These are phyloP conservation scores for Carcharodon carcharias DNA, from an alignment of 2,797 vertebrate genomes.

Conservation along the genomic window DNA sequence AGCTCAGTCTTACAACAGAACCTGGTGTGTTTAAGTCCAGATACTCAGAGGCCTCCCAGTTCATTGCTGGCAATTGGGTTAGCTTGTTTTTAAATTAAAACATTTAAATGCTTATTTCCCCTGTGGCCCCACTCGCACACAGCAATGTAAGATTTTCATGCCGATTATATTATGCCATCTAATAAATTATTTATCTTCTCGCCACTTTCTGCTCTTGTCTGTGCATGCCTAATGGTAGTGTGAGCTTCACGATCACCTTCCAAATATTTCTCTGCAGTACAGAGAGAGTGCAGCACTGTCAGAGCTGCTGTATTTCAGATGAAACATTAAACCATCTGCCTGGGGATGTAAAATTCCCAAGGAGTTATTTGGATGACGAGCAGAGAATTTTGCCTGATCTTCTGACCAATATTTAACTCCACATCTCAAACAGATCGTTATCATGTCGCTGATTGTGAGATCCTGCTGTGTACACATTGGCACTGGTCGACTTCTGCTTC, in stretches of 20 bases:
- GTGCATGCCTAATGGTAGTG: not conserved
- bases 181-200: not conserved
- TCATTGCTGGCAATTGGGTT: slow-evolving; percentile 4
- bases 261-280: not conserved
- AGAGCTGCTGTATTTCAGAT: not conserved
- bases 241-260: not conserved
- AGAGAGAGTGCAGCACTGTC: not conserved
- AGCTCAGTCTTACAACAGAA: slow-evolving; percentile 24
- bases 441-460: not conserved
- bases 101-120: slow-evolving; percentile 32
- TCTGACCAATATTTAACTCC: not conserved
- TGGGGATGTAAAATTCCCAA: not conserved
- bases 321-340: not conserved
- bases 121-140: not conserved
- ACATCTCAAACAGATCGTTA: not conserved
- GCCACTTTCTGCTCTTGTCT: not conserved
- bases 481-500: not conserved
- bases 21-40: slow-evolving; percentile 11
- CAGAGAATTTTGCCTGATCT: not conserved
- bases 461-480: not conserved
- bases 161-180: not conserved
- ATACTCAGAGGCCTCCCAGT: slow-evolving; percentile 30
- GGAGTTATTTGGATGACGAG: not conserved
- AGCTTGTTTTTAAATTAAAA: slow-evolving; percentile 35
- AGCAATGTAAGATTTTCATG: not conserved